A percentile compares a stretch with the other conserved stretches of the same genome.
phyloP scores from a whole-genome alignment of 2,888 invertebrate species.

The Encarsia formosa region DNA sequence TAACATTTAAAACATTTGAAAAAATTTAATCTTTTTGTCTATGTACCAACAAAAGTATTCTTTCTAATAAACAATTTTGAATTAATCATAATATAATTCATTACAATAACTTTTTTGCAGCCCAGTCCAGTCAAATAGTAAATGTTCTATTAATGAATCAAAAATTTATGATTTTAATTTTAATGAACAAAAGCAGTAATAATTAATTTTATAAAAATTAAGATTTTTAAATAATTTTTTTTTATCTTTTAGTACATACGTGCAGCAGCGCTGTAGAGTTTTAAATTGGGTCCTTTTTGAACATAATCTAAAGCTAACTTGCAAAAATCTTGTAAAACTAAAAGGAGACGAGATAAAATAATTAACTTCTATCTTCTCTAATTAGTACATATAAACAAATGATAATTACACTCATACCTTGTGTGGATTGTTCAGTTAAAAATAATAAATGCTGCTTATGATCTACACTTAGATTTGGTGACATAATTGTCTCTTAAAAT shows the following conservation, averaged over 20 bases:
- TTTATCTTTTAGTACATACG: conserved; percentile 51
- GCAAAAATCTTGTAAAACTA: conserved; percentile 69
- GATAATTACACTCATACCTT: conserved; percentile 47
- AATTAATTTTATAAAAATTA: no score
- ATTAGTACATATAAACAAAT: background rate
- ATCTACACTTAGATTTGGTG: conserved; percentile 51
- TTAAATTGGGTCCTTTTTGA: conserved; percentile 63
- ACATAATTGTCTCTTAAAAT: no score
- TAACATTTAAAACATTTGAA: no score
- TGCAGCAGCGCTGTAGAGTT: conserved; percentile 61
- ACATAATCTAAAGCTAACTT: conserved; percentile 65
- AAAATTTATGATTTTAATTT: no score
- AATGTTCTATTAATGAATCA: background rate
- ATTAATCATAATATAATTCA: no score
- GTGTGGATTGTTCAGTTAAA: conserved; percentile 54
- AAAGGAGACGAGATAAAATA: conserved; percentile 26
- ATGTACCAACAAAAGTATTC: no score
- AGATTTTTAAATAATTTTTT: background rate
- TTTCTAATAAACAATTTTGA: no score
- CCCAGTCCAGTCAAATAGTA: no score
- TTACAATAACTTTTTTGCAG: no score
- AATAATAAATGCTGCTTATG: conserved; percentile 59
- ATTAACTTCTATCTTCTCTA: conserved; percentile 4
- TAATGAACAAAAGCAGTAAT: no score
- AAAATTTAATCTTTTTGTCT: no score